Base-by-base conservation (phyloP, 2,888 invertebrate genomes). In the Panorpa germanica region DNA sequence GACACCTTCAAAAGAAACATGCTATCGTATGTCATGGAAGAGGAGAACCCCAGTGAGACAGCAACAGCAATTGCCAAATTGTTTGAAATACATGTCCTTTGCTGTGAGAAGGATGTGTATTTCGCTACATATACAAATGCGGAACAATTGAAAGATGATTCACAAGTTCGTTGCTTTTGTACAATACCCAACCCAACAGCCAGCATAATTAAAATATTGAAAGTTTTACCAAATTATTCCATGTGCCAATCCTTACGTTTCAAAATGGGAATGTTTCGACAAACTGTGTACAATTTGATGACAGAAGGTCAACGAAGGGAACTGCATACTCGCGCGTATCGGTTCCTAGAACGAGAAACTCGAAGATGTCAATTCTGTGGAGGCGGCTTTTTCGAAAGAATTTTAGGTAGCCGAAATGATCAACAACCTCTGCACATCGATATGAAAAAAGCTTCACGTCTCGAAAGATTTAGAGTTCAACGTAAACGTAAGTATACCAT, bases 161-260 rank as follows among this genome's bases (percentile, higher is more conserved):
- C 42, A 23, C 40, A 56, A 12, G 44, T 39, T n/a, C n/a, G n/a
- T n/a, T n/a, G n/a, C n/a, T n/a, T 29, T 8, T 11, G n/a, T 23
- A 11, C 3, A 25, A 23, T 12, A 18, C 23, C 23, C 18, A 15
- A 20, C 19, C 12, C 25, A 21, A 25, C 17, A 12, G 4, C 14
- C 18, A 16, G n/a, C 6, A 20, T 24, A 14, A 16, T 19, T 22
- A 68, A 55, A 2, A 44, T 47, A 28, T 57, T 63, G 35, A 38
- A 43, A 19, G 62, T 66, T 41, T 45, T 71, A 8, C 70, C 70
- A 1, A 50, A 50, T 38, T 70, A 70, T 37, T 70, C 71, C 1
- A 64, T 61, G 16, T 72, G 72, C 38, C 65, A 66, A 3, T 61
- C 63, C 39, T 58, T 72, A 50, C 58, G 63, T 29, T 72, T 71